Evolutionary conservation across 2,797 vertebrate genomes (phyloP), one percentile per base, ranked within the genome.

Genomic region (Adrianichthys oophorus): DNA sequence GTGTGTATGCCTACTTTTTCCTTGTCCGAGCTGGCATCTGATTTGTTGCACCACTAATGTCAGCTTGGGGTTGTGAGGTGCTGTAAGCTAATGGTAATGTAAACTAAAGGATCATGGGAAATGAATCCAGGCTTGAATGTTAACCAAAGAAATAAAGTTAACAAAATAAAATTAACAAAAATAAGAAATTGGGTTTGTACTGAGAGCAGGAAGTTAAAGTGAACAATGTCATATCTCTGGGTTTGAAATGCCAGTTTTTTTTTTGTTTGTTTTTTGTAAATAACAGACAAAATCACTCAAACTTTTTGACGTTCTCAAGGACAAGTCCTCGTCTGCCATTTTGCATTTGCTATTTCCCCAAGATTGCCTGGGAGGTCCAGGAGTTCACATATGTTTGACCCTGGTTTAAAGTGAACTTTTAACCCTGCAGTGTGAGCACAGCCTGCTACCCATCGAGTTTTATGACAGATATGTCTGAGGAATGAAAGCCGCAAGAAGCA

Each of bases 401-500:
- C 44, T 15, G 3, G 64, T 53, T 53, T 52, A 59, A 52, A 49
- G 62, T 41, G 65, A 67, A 59, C 60, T 54, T 37, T 23, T 41
- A 7, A 52, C 59, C 53, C 53, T 7, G 41, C 17, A 5, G 55
- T 60, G 62, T 75, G 60, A 53, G 68, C 42, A 2, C 59, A 51
- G 47, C 23, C 62, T 26, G 71, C 76, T 71, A 56, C 78, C 70
- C 76, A 50, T 63, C 12, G 29, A 47, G 68, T 54, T 44, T 0
- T 26, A 29, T 7, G 12, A 74, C 74, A 40, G 68, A 54, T 53
- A 70, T 15, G 48, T 43, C 17, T 62, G n/a, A 79, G 66, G 77
- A 79, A 82, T 76, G 74, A 73, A 61, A 78, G 68, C 52, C 72
- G 62, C 59, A 48, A 13, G 62, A 50, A 67, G 42, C 21, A 2